These are phyloP conservation scores for Pao palembangensis DNA, from an alignment of 2,113 vertebrate species.

Conservation along the genomic window DNA sequence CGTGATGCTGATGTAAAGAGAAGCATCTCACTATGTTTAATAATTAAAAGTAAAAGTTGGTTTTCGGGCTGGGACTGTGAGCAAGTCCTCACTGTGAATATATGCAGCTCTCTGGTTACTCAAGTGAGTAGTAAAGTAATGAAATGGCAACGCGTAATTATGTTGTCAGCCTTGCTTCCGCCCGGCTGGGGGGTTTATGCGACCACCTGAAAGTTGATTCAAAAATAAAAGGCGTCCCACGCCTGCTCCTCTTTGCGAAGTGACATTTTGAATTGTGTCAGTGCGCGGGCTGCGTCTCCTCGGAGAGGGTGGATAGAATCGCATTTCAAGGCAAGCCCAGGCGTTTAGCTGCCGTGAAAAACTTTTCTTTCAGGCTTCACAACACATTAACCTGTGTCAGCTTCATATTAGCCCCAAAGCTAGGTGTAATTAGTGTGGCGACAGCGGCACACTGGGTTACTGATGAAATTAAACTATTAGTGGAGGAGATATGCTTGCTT, in stretches of 20 bases:
- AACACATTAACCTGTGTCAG: conserved; percentile 54
- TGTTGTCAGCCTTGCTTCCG: conserved; percentile 32
- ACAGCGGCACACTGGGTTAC: conserved; percentile 19
- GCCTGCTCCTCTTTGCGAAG: background rate
- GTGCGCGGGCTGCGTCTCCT: conserved; percentile 20
- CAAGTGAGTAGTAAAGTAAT: background rate
- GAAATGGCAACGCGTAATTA: conserved; percentile 23
- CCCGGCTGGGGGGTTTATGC: conserved; percentile 12
- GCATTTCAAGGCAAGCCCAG: conserved; percentile 25
- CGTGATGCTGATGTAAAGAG: background rate
- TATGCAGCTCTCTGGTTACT: background rate
- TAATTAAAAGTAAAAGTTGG: background rate
- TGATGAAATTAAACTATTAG: conserved; percentile 54
- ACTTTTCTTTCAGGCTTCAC: conserved; percentile 41
- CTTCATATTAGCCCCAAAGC: conserved; percentile 44
- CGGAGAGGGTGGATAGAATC: conserved; percentile 28
- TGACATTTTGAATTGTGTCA: conserved; percentile 17
- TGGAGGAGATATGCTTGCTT: conserved; percentile 12
- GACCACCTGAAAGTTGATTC: conserved; percentile 26
- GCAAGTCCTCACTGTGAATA: conserved; percentile 5
- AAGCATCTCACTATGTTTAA: background rate
- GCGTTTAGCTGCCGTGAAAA: conserved; percentile 18
- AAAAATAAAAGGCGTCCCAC: background rate
- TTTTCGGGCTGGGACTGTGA: no score
- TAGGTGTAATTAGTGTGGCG: conserved; percentile 53